Percentiles rank a stretch among this genome's conserved stretches.
These are phyloP conservation scores for Eupithecia exiguata DNA, from an alignment of 2,888 invertebrate species.

Conservation along the genomic window DNA sequence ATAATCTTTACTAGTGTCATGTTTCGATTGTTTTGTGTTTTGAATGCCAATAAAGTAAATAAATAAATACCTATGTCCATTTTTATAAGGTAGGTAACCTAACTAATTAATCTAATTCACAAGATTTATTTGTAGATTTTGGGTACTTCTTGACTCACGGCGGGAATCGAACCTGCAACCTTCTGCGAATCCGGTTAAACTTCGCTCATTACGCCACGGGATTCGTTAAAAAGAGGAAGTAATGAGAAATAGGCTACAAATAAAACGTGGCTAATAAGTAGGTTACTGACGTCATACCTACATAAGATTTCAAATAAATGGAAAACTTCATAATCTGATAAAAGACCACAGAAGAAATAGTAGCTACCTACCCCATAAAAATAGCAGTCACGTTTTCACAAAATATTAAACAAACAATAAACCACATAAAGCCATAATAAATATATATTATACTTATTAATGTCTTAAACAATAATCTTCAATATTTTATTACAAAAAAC, in stretches of 20 bases:
- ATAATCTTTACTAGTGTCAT: too few relatives aligned
- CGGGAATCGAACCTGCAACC: background rate
- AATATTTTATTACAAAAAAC: conserved; percentile 14
- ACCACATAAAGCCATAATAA: conserved; percentile 1
- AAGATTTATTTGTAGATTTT: too few relatives aligned
- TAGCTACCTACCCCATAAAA: background rate
- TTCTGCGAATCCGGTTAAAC: background rate
- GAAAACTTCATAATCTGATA: background rate
- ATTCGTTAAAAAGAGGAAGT: background rate
- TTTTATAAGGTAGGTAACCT: too few relatives aligned
- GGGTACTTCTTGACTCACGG: too few relatives aligned
- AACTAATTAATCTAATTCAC: too few relatives aligned
- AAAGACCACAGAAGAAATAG: background rate
- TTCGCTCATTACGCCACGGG: background rate
- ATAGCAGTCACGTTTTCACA: background rate
- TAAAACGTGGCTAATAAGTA: background rate
- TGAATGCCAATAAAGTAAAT: too few relatives aligned
- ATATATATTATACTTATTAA: background rate
- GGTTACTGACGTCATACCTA: background rate
- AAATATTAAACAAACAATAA: conserved; percentile 5
- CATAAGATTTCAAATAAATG: background rate
- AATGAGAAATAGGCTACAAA: background rate
- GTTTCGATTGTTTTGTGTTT: too few relatives aligned
- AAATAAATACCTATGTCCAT: too few relatives aligned
- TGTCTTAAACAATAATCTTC: too few relatives aligned